These are phyloP conservation scores for Megaleporinus macrocephalus DNA, from an alignment of 2,113 vertebrate species.

Conservation along the genomic window DNA sequence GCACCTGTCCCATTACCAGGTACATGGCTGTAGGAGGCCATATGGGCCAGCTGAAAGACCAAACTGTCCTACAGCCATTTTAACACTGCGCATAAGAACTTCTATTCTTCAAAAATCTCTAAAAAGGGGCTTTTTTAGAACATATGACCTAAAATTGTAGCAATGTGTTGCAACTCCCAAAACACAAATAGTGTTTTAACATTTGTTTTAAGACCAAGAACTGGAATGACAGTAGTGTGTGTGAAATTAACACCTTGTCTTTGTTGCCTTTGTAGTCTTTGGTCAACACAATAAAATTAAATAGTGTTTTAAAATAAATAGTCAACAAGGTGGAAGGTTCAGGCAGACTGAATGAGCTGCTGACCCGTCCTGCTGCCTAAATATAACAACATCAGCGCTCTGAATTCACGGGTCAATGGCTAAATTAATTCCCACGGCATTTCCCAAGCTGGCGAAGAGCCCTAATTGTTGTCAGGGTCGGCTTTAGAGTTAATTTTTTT, in stretches of 20 bases:
- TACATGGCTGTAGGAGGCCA: neutral
- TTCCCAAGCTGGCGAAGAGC: conserved; percentile 14
- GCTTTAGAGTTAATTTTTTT: neutral
- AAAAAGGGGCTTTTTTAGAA: too few species aligned
- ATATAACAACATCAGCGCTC: conserved; percentile 20
- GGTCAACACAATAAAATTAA: neutral
- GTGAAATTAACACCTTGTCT: neutral
- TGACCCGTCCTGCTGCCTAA: conserved; percentile 11
- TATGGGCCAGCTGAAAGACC: neutral
- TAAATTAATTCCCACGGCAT: conserved; percentile 30
- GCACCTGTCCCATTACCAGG: conserved; percentile 41
- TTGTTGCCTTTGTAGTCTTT: neutral
- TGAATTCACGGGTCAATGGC: conserved; percentile 19
- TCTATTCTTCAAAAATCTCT: too few species aligned
- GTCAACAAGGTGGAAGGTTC: neutral
- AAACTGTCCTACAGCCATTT: conserved; percentile 15
- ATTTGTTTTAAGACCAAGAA: neutral
- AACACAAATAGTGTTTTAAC: neutral
- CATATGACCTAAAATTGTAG: neutral
- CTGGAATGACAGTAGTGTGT: neutral
- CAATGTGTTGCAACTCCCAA: neutral
- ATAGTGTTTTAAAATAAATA: neutral
- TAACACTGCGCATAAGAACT: neutral
- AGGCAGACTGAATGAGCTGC: neutral
- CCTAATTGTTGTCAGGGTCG: conserved; percentile 16